Conservation (phyloP, 2,888 invertebrate species). For the Watsonalla cultraria region DNA sequence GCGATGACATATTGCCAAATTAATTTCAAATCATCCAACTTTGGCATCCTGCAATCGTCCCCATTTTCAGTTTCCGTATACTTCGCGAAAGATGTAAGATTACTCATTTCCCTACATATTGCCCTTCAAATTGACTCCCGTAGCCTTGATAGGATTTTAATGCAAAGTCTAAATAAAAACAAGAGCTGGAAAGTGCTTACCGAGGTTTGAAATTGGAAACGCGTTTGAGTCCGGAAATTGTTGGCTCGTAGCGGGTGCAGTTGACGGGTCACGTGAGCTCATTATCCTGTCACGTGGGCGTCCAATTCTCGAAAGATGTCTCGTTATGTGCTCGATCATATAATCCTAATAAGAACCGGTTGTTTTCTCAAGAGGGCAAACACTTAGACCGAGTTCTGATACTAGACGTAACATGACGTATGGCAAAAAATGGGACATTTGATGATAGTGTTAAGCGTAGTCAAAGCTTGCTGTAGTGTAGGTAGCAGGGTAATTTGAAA, state of each 20-base stretch:
- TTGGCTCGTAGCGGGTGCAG: conserved; percentile 46
- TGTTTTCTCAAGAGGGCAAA: background rate
- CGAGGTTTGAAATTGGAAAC: conserved; percentile 72
- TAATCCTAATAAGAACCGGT: background rate
- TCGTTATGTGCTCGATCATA: conserved; percentile 10
- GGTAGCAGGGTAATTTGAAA: no score
- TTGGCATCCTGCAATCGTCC: background rate
- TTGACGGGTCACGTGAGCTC: conserved; percentile 57
- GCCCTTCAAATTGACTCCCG: background rate
- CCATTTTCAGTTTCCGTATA: background rate
- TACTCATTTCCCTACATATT: background rate
- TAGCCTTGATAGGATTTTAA: conserved; percentile 16
- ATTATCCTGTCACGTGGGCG: conserved; percentile 52
- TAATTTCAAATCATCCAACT: background rate
- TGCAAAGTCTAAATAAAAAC: conserved; percentile 42
- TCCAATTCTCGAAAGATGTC: conserved; percentile 21
- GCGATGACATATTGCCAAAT: no score
- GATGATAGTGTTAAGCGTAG: no score
- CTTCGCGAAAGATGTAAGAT: background rate
- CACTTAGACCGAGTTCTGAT: no score
- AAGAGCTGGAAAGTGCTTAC: conserved; percentile 61
- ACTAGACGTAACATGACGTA: no score
- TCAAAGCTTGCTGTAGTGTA: no score
- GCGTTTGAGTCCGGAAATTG: conserved; percentile 69
- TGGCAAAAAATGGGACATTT: no score